These are phyloP conservation scores for Bombyx huttoni DNA, from an alignment of 2,888 invertebrate species.

Conservation along the genomic window DNA sequence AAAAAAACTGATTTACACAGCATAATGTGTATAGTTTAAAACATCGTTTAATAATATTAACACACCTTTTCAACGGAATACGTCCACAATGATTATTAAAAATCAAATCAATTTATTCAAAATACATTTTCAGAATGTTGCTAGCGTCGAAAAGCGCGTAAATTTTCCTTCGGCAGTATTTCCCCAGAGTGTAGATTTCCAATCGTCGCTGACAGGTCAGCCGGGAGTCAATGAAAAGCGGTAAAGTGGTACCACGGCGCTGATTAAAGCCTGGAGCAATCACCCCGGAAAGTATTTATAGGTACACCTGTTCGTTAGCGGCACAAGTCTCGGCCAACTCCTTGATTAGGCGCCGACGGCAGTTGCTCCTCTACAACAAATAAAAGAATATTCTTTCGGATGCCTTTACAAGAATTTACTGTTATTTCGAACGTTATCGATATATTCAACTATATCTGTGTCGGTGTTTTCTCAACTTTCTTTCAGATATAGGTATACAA, in stretches of 20 bases:
- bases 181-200: constrained; percentile 59
- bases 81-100: too few species aligned
- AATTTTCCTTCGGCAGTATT: constrained; percentile 48
- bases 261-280: constrained; percentile 72
- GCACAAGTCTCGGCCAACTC: constrained; percentile 64
- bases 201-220: constrained; percentile 62
- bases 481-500: neutral
- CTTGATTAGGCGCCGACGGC: constrained; percentile 70
- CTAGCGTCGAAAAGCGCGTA: constrained; percentile 25
- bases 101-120: neutral
- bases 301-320: constrained; percentile 72
- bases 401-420: constrained; percentile 29
- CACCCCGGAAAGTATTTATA: constrained; percentile 70
- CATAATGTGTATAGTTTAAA: too few species aligned
- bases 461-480: constrained; percentile 1
- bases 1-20: too few species aligned
- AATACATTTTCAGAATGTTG: constrained; percentile 3
- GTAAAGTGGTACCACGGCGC: constrained; percentile 65
- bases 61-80: too few species aligned
- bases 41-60: too few species aligned
- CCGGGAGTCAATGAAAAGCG: constrained; percentile 66
- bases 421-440: constrained; percentile 7
- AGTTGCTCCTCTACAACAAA: constrained; percentile 61
- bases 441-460: constrained; percentile 12
- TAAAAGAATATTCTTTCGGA: constrained; percentile 56